phyloP scores from a whole-genome alignment of 2,113 vertebrate species.

The Eurystomus gularis region DNA sequence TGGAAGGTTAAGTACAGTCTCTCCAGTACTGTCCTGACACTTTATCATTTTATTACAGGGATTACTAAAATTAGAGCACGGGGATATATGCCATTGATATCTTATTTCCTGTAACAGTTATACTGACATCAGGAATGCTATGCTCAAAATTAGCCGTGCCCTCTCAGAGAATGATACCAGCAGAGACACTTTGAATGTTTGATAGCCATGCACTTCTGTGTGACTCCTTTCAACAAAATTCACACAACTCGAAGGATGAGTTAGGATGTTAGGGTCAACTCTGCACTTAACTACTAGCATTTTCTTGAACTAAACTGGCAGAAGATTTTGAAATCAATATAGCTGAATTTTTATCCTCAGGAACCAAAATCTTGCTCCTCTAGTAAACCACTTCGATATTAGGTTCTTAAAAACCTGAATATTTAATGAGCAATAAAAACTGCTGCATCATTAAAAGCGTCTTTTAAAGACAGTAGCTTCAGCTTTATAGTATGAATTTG shows the following conservation, averaged over 20 bases:
- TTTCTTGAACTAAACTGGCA: not conserved
- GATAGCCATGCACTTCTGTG: not conserved
- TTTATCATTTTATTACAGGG: constrained; percentile 24
- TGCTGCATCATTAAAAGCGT: rapidly evolving
- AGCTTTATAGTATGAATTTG: not conserved
- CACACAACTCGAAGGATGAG: not conserved
- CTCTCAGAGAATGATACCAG: not conserved
- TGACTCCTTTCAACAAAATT: not conserved
- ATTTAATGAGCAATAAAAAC: not conserved
- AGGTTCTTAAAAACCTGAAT: not conserved
- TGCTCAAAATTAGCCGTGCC: constrained; percentile 50
- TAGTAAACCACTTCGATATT: not conserved
- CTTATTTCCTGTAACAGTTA: constrained; percentile 61
- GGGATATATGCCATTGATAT: constrained; percentile 58
- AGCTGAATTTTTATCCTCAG: not conserved
- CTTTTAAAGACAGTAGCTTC: not conserved
- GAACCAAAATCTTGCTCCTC: not conserved
- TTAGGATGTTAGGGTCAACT: not conserved
- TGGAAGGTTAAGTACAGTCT: not conserved
- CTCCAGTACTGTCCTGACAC: not conserved
- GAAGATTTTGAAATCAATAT: not conserved
- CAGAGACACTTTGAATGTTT: not conserved
- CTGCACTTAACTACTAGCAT: not conserved
- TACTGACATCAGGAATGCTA: constrained; percentile 20
- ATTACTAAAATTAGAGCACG: constrained; percentile 74